Conservation (phyloP, 2,113 vertebrate species). For the Carassius gibelio region DNA sequence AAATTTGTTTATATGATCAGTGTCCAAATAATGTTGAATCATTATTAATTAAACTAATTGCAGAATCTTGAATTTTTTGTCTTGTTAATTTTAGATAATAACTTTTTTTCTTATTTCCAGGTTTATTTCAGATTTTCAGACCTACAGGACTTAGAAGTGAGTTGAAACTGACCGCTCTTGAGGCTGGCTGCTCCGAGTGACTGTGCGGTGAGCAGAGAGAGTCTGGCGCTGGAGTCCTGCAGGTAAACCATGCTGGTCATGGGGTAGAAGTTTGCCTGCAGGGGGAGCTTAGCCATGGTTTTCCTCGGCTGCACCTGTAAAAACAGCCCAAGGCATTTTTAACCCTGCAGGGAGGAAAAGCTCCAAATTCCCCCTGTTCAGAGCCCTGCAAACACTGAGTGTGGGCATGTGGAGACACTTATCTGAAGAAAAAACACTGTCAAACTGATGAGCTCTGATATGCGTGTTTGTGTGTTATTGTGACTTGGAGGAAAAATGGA, state of each 20-base stretch:
- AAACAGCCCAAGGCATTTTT: constrained; percentile 13
- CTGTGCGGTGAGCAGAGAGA: constrained; percentile 87
- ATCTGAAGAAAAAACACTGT: neutral
- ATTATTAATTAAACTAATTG: too few relatives aligned
- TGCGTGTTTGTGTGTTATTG: neutral
- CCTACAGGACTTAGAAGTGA: neutral
- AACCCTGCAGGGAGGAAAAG: neutral
- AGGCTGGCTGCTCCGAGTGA: constrained; percentile 86
- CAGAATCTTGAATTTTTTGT: too few relatives aligned
- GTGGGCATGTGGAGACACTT: constrained; percentile 3
- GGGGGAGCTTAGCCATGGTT: constrained; percentile 83
- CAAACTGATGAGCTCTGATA: neutral
- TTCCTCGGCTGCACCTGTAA: constrained; percentile 87
- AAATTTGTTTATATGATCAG: too few relatives aligned
- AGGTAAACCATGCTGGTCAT: constrained; percentile 87
- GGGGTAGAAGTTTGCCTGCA: constrained; percentile 93
- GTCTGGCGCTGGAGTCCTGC: constrained; percentile 77
- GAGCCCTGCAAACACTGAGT: neutral
- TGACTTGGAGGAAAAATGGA: neutral
- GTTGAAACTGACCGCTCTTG: constrained; percentile 75
- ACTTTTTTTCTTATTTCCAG: too few relatives aligned
- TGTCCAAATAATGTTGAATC: too few relatives aligned
- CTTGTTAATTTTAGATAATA: too few relatives aligned
- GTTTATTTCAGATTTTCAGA: neutral
- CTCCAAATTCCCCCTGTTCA: neutral